Conservation (phyloP, 2,113 vertebrate genomes). For the Triplophysa dalaica region DNA sequence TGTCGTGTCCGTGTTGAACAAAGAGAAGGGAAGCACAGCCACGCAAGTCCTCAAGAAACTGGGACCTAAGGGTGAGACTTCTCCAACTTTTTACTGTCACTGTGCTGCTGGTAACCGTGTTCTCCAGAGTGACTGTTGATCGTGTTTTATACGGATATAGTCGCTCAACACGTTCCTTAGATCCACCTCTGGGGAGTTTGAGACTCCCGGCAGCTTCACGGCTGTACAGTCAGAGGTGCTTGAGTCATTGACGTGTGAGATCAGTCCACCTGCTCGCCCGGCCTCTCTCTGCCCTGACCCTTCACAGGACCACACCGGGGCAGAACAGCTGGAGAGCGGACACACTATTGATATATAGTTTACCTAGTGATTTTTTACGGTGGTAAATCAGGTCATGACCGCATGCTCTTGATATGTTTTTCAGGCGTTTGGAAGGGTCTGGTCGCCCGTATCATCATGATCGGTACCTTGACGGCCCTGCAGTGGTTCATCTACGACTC, state of each 20-base stretch:
- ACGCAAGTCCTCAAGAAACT: slow-evolving; percentile 79
- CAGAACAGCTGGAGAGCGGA: slow-evolving; percentile 78
- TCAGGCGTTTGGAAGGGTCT: slow-evolving; percentile 98
- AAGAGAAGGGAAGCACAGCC: slow-evolving; percentile 87
- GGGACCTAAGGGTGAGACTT: slow-evolving; percentile 77
- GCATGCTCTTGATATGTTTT: neutral
- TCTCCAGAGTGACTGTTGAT: no score
- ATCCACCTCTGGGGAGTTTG: slow-evolving; percentile 85
- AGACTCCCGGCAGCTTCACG: slow-evolving; percentile 77
- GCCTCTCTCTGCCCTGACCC: slow-evolving; percentile 56
- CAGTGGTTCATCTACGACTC: slow-evolving; percentile 99
- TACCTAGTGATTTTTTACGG: neutral
- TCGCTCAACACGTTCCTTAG: slow-evolving; percentile 79
- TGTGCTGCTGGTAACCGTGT: neutral
- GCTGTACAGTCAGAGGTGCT: slow-evolving; percentile 87
- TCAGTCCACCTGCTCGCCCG: slow-evolving; percentile 80
- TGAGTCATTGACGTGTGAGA: slow-evolving; percentile 92
- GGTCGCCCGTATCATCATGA: slow-evolving; percentile 98
- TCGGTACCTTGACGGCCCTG: slow-evolving; percentile 96
- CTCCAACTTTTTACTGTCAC: neutral
- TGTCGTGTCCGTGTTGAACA: slow-evolving; percentile 85
- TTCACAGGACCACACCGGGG: slow-evolving; percentile 58
- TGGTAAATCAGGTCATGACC: no score
- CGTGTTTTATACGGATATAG: no score
- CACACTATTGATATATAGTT: slow-evolving; percentile 52